Evolutionary conservation across 2,113 vertebrate genomes (phyloP), one percentile per base, ranked within the genome.

Genomic region (Podiceps cristatus): DNA sequence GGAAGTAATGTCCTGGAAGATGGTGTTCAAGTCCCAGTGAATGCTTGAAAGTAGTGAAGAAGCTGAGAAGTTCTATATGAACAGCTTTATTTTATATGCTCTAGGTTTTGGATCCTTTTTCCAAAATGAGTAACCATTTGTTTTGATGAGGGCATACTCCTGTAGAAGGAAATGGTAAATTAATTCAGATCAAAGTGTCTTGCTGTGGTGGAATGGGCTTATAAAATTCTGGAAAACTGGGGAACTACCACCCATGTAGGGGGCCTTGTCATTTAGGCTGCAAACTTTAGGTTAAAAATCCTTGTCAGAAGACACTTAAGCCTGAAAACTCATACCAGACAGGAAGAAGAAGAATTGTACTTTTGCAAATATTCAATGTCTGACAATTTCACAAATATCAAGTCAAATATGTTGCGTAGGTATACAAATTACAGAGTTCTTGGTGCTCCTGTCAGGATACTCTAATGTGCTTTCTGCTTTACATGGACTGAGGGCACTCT

Each of bases 191-290:
- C 15, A 35, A 73, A 67, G n/a, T 0, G 1, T 44, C 33, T 64
- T 64, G 50, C 56, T 77, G 50, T 64, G 16, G 31, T 64, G 44
- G 50, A 82, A 71, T 45, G 27, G 3, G 9, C 31, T 50, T 58
- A 28, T 0, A 0, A 3, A 1, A 0, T 37, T 87, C 62, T 75
- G 27, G 42, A 63, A 71, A 69, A 69, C 8, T 24, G 9, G 29
- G n/a, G 14, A 11, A 60, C 20, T 49, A 28, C 9, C 8, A 33
- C 8, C 10, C 37, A 17, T 55, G 60, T 42, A 42, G 16, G 19
- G 11, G 27, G 6, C 12, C 23, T 42, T 37, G 58, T 44, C 74
- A 52, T 25, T 40, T 47, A 49, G 19, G 42, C 60, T 86, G 42
- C 31, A 50, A 62, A 13, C 49, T 55, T 81, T 42, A 75, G 5